Evolutionary conservation across 2,797 vertebrate species (phyloP).

Genomic region (Chelidonichthys spinosus): DNA sequence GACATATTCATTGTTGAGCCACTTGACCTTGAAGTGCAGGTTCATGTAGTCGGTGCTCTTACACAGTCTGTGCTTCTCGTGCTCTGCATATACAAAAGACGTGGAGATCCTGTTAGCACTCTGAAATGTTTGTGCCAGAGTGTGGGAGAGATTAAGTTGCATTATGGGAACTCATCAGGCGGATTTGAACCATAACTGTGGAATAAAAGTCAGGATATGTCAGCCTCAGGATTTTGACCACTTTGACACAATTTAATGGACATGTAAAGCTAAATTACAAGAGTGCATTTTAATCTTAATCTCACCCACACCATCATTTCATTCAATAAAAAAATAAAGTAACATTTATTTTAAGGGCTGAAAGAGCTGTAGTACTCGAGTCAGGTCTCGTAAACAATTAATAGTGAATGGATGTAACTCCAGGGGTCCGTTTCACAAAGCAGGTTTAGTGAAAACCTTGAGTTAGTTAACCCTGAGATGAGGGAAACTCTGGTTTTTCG

Average conservation of each 20-base stretch:
- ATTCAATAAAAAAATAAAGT: no score
- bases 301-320: not conserved
- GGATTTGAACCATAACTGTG: not conserved
- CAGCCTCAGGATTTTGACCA: not conserved
- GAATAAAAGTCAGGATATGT: not conserved
- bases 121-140: not conserved
- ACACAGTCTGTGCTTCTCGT: constrained; percentile 94
- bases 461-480: no score
- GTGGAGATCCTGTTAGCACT: not conserved
- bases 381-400: no score
- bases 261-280: not conserved
- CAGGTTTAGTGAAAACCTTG: no score
- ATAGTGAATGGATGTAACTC: no score
- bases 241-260: not conserved
- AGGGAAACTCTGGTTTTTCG: no score
- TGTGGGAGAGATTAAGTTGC: not conserved
- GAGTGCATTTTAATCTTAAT: not conserved
- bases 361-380: no score
- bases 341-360: no score
- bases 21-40: constrained; percentile 99
- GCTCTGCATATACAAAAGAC: constrained; percentile 83
- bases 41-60: constrained; percentile 99
- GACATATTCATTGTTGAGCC: constrained; percentile 97
- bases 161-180: not conserved
- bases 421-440: no score